These are phyloP conservation scores for Malthinus flaveolus DNA, from an alignment of 2,888 invertebrate genomes.

Conservation along the genomic window DNA sequence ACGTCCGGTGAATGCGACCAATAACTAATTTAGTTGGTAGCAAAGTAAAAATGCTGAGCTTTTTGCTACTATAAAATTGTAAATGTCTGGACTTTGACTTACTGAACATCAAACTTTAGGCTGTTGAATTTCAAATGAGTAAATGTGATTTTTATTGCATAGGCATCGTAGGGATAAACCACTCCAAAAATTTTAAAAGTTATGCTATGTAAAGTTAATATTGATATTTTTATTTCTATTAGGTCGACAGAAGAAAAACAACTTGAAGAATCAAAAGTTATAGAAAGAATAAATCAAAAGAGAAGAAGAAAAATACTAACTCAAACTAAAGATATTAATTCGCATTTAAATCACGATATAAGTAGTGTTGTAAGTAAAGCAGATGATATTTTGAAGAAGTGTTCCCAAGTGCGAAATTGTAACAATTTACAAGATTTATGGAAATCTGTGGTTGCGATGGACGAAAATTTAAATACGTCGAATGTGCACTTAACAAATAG, in stretches of 20 bases:
- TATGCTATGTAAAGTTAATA: no score
- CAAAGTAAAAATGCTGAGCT: no score
- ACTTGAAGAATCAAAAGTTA: conserved; percentile 39
- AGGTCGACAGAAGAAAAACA: conserved; percentile 35
- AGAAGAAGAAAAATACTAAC: conserved; percentile 38
- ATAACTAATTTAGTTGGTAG: no score
- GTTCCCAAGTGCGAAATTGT: neutral
- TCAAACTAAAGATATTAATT: neutral
- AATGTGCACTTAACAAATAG: neutral
- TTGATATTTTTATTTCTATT: conserved; percentile 3
- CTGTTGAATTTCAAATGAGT: no score
- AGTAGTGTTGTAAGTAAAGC: neutral
- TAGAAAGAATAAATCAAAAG: conserved; percentile 43
- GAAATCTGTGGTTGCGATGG: neutral
- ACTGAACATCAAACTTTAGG: no score
- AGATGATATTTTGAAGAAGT: neutral
- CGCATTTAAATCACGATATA: neutral
- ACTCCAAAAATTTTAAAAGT: no score
- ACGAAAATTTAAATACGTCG: neutral
- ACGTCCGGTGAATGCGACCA: no score
- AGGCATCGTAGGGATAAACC: no score
- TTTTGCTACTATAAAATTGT: no score
- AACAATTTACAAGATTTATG: neutral
- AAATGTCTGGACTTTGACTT: no score
- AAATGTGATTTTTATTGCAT: no score